These are phyloP conservation scores for Thalassaphorura encarpata DNA, from an alignment of 1,140 invertebrate genomes.

Conservation along the genomic window DNA sequence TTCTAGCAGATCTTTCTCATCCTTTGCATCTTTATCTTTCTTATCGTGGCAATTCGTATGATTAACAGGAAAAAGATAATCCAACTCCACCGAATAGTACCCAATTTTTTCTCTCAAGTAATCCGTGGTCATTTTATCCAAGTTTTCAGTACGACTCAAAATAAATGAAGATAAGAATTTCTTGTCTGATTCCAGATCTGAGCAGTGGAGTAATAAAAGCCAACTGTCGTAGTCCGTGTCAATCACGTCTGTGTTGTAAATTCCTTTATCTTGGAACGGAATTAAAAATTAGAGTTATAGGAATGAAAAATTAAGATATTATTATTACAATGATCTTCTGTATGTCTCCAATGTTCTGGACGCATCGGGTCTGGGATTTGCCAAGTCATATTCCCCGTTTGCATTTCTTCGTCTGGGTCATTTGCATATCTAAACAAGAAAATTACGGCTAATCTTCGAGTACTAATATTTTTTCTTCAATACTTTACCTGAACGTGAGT, in stretches of 20 bases:
- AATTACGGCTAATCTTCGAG: too few species aligned
- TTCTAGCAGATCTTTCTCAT: neutral
- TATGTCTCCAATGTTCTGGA: conserved; percentile 72
- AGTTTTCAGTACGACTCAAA: conserved; percentile 51
- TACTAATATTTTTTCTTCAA: too few species aligned
- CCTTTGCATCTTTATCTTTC: neutral
- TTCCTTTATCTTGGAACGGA: conserved; percentile 59
- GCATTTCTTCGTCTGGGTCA: conserved; percentile 57
- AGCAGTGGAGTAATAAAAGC: conserved; percentile 71
- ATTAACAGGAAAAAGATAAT: conserved; percentile 68
- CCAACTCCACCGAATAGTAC: conserved; percentile 65
- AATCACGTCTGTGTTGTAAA: conserved; percentile 75
- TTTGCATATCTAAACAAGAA: conserved; percentile 55
- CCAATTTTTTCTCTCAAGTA: conserved; percentile 49
- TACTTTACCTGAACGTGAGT: conserved; percentile 63
- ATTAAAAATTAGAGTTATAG: neutral
- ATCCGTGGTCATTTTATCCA: conserved; percentile 51
- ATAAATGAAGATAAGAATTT: conserved; percentile 74
- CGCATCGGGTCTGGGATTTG: conserved; percentile 55
- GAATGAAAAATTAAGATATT: too few species aligned
- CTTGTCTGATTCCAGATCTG: conserved; percentile 62
- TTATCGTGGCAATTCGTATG: conserved; percentile 42
- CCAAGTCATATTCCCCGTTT: conserved; percentile 76
- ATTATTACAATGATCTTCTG: conserved; percentile 66
- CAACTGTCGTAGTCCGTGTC: conserved; percentile 71